These are phyloP conservation scores for Eulemur albifrons DNA, from an alignment of 2,797 vertebrate genomes.

Conservation along the genomic window DNA sequence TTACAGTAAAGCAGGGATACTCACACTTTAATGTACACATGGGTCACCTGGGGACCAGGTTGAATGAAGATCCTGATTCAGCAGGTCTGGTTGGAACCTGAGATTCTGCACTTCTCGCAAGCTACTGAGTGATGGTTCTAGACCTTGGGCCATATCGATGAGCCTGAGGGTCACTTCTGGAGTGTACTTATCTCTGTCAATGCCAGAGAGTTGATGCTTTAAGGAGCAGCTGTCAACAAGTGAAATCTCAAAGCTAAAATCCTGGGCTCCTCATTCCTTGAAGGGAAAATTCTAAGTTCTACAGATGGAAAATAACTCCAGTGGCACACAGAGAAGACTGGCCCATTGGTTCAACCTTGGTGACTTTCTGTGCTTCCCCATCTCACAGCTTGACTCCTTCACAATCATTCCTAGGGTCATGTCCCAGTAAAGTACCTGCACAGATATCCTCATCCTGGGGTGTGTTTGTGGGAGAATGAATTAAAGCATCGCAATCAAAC, in stretches of 20 bases:
- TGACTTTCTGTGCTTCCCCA: not conserved
- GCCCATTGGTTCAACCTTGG: fast-evolving
- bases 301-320: not conserved
- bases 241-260: not conserved
- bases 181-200: not conserved
- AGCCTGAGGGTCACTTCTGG: not conserved
- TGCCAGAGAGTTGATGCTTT: not conserved
- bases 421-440: not conserved
- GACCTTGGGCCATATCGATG: not conserved
- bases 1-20: not conserved
- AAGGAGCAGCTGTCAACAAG: not conserved
- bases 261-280: not conserved
- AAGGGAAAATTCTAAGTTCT: not conserved
- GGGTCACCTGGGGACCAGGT: not conserved
- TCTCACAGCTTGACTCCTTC: not conserved
- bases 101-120: not conserved
- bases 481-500: not conserved
- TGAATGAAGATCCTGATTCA: not conserved
- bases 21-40: not conserved
- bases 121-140: not conserved
- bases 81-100: not conserved
- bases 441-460: not conserved
- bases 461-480: not conserved
- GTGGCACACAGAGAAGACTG: fast-evolving
- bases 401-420: not conserved